These are phyloP conservation scores for Ploceus nigricollis DNA, from an alignment of 2,113 vertebrate species.

Conservation along the genomic window DNA sequence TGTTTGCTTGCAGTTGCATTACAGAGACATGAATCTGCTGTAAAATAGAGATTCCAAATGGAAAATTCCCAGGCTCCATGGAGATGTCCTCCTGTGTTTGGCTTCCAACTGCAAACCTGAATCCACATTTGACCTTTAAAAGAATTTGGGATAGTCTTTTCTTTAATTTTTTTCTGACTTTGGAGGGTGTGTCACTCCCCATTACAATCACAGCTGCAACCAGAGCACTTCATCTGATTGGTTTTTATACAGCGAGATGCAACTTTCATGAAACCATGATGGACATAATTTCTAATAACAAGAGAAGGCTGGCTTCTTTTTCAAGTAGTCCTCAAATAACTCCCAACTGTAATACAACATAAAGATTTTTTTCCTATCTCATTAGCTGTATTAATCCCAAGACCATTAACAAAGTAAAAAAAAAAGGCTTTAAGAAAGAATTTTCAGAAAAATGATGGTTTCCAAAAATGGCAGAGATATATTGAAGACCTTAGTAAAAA, in stretches of 20 bases:
- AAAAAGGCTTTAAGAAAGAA: not conserved
- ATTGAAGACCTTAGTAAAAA: not conserved
- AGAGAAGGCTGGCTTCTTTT: not conserved
- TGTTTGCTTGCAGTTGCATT: not conserved
- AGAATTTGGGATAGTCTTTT: not conserved
- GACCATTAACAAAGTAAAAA: not conserved
- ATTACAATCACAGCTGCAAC: not conserved
- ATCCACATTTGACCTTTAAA: conserved; percentile 13
- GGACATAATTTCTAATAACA: not conserved
- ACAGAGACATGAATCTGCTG: not conserved
- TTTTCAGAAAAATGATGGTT: not conserved
- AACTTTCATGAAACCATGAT: not conserved
- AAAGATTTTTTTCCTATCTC: not conserved
- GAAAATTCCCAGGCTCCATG: not conserved
- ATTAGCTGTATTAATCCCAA: not conserved
- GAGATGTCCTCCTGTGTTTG: not conserved
- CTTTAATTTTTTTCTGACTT: not conserved
- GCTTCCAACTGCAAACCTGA: not conserved
- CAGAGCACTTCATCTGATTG: not conserved
- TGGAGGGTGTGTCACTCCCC: not conserved
- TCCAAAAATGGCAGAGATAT: not conserved
- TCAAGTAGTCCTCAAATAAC: not conserved
- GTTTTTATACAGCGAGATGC: not conserved
- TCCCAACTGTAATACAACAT: not conserved
- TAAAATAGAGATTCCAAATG: not conserved